Conservation (phyloP, 1,140 invertebrate genomes). For the Drosophila navojoa region DNA sequence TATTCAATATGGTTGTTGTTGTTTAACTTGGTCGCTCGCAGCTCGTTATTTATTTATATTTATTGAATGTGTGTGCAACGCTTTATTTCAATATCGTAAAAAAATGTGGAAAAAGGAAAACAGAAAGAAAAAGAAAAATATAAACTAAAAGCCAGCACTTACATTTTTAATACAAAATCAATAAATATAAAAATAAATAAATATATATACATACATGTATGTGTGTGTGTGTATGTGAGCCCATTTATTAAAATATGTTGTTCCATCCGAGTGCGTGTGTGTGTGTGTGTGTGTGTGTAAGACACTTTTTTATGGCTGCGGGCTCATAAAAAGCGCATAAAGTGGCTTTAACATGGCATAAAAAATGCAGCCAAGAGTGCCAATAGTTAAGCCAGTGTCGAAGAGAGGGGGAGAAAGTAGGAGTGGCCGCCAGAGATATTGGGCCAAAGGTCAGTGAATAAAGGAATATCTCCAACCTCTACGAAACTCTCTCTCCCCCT, state of each 20-base stretch:
- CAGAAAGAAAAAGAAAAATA: slow-evolving; percentile 3
- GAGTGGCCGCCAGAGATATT: neutral
- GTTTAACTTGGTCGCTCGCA: slow-evolving; percentile 51
- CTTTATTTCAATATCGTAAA: slow-evolving; percentile 74
- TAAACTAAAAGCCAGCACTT: slow-evolving; percentile 72
- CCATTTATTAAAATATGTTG: slow-evolving; percentile 18
- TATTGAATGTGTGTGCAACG: slow-evolving; percentile 54
- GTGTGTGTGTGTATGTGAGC: slow-evolving; percentile 3
- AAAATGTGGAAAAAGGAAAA: slow-evolving; percentile 27
- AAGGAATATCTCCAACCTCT: neutral
- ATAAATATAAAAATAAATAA: slow-evolving; percentile 69
- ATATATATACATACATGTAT: slow-evolving; percentile 24
- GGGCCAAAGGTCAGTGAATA: slow-evolving; percentile 12
- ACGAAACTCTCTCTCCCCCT: neutral
- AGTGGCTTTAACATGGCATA: slow-evolving; percentile 77
- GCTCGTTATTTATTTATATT: slow-evolving; percentile 68
- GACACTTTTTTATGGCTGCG: slow-evolving; percentile 74
- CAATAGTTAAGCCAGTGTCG: slow-evolving; percentile 30
- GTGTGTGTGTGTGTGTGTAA: slow-evolving; percentile 50
- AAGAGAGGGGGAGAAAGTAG: neutral
- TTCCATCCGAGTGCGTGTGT: slow-evolving; percentile 7
- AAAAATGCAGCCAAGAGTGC: slow-evolving; percentile 77
- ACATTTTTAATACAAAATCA: slow-evolving; percentile 82
- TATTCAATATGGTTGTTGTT: slow-evolving; percentile 50
- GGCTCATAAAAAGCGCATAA: slow-evolving; percentile 79